Evolutionary conservation across 2,113 vertebrate species (phyloP).

Genomic region (Centrocercus urophasianus): DNA sequence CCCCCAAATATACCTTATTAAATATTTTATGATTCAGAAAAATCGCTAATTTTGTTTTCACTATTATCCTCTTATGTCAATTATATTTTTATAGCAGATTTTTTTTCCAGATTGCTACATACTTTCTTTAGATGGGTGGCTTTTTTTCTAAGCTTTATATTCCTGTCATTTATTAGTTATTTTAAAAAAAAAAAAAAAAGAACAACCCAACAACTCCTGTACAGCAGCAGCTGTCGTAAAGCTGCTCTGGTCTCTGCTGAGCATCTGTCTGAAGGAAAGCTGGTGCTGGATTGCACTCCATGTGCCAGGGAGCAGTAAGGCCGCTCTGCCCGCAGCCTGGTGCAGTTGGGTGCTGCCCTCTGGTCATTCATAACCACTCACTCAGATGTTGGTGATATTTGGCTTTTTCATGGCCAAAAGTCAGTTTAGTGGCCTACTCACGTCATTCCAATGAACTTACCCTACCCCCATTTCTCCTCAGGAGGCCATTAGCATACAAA

Average conservation of each 20-base stretch:
- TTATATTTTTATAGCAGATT: background rate
- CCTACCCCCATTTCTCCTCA: background rate
- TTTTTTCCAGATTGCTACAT: background rate
- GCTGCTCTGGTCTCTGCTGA: background rate
- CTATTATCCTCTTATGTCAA: constrained; percentile 13
- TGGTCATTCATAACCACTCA: rapidly evolving
- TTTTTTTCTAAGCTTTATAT: background rate
- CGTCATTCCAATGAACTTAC: background rate
- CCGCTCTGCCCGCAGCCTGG: rapidly evolving
- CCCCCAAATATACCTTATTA: constrained; percentile 96
- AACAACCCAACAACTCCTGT: rapidly evolving
- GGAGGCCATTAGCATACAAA: background rate
- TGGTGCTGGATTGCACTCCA: background rate
- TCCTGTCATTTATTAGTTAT: background rate
- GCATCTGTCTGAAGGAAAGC: background rate
- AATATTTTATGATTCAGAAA: constrained; percentile 98
- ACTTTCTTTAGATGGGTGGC: background rate
- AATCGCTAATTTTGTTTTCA: constrained; percentile 61
- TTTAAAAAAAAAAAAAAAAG: background rate
- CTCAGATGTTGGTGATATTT: background rate
- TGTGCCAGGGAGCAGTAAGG: rapidly evolving
- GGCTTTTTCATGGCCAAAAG: background rate
- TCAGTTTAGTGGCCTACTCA: background rate
- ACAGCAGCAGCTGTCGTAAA: background rate
- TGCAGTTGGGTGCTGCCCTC: background rate